Conservation (phyloP, 2,888 invertebrate genomes). For the Beris chalybata region DNA sequence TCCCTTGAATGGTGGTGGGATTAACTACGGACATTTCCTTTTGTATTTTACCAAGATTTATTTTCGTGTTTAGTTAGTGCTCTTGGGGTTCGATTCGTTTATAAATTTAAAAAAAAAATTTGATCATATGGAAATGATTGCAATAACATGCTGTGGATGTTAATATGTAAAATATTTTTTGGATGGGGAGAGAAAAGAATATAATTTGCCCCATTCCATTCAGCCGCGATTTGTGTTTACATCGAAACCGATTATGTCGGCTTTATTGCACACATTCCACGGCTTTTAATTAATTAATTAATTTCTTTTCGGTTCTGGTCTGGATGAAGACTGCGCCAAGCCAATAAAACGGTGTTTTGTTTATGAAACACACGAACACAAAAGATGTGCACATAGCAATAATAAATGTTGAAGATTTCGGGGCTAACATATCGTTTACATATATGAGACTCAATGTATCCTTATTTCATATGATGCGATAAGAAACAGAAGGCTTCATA, state of each 20-base stretch:
- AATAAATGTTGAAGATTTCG: neutral
- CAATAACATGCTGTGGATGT: no score
- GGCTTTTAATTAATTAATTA: constrained; percentile 28
- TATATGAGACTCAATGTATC: neutral
- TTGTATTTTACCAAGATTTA: no score
- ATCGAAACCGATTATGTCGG: constrained; percentile 20
- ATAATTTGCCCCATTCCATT: neutral
- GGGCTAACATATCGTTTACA: neutral
- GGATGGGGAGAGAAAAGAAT: neutral
- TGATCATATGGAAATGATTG: no score
- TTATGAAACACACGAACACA: constrained; percentile 15
- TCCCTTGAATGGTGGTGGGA: constrained; percentile 16
- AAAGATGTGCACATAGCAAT: neutral
- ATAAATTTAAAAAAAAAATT: no score
- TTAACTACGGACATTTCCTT: neutral
- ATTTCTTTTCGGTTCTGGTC: constrained; percentile 22
- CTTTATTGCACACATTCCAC: constrained; percentile 21
- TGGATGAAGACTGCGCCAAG: constrained; percentile 22
- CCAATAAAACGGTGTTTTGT: constrained; percentile 24
- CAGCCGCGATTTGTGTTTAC: constrained; percentile 28
- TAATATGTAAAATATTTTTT: neutral
- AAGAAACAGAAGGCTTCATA: constrained; percentile 30
- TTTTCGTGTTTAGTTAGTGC: no score
- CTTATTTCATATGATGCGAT: neutral
- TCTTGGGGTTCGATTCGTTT: no score